A percentile compares a stretch with the other conserved stretches of the same genome.
Evolutionary conservation across 2,888 invertebrate species (phyloP).

Genomic region (Drosophila planitibia): DNA sequence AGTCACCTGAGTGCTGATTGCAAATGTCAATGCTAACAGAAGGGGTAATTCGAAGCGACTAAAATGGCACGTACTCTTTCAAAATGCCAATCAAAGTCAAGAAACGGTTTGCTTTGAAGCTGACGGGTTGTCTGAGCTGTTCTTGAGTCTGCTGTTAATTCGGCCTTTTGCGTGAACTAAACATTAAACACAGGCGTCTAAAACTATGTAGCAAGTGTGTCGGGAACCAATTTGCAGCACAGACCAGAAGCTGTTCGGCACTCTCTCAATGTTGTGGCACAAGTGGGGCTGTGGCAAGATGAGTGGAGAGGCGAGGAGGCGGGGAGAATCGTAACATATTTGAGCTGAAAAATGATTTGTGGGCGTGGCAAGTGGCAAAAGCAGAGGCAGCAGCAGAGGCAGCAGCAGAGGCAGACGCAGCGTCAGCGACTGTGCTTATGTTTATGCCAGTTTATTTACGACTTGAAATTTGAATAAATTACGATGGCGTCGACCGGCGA

Average conservation of each 20-base stretch:
- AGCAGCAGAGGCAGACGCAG: slow-evolving; percentile 46
- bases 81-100: slow-evolving; percentile 55
- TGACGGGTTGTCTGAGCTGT: slow-evolving; percentile 13
- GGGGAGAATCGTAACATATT: slow-evolving; percentile 19
- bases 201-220: slow-evolving; percentile 42
- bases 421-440: slow-evolving; percentile 60
- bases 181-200: slow-evolving; percentile 30
- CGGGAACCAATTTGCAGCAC: slow-evolving; percentile 13
- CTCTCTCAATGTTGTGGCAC: slow-evolving; percentile 48
- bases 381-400: slow-evolving; percentile 47
- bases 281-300: neutral
- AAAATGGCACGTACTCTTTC: slow-evolving; percentile 49
- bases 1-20: slow-evolving; percentile 55
- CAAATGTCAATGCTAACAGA: slow-evolving; percentile 44
- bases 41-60: neutral
- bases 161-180: slow-evolving; percentile 2
- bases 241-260: slow-evolving; percentile 13
- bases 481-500: slow-evolving; percentile 56
- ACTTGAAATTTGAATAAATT: slow-evolving; percentile 80
- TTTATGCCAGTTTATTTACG: slow-evolving; percentile 78
- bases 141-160: slow-evolving; percentile 20
- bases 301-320: neutral
- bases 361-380: slow-evolving; percentile 50
- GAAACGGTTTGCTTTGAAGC: slow-evolving; percentile 39
- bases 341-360: slow-evolving; percentile 40